Percentiles rank a stretch among this genome's conserved stretches.
Conservation (phyloP, 2,888 invertebrate species). For the Parnassius apollo region DNA sequence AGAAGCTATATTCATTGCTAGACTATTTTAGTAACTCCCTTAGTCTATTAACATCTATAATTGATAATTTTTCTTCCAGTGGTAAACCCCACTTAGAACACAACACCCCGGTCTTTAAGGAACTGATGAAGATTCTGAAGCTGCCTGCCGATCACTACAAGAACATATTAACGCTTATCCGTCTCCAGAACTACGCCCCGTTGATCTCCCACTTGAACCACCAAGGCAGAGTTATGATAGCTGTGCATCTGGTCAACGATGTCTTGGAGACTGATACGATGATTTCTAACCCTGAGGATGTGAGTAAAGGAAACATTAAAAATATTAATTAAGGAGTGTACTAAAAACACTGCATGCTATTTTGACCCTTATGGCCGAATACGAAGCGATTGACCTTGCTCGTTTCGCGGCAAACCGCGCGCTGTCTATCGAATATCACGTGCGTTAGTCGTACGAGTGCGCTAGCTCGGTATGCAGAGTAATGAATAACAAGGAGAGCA, state of each 20-base stretch:
- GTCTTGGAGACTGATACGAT: slow-evolving; percentile 94
- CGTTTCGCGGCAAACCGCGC: too few relatives aligned
- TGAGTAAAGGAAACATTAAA: slow-evolving; percentile 51
- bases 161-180: slow-evolving; percentile 92
- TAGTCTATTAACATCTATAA: too few relatives aligned
- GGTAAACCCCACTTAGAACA: slow-evolving; percentile 82
- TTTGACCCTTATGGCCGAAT: too few relatives aligned
- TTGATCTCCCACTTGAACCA: slow-evolving; percentile 93
- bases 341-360: too few relatives aligned
- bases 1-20: too few relatives aligned
- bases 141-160: slow-evolving; percentile 97
- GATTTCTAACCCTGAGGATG: slow-evolving; percentile 94
- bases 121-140: slow-evolving; percentile 94
- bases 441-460: too few relatives aligned
- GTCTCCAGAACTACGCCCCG: slow-evolving; percentile 92
- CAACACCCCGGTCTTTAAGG: slow-evolving; percentile 93
- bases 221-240: slow-evolving; percentile 90
- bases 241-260: slow-evolving; percentile 93
- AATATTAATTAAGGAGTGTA: too few relatives aligned
- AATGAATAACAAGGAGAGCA: too few relatives aligned
- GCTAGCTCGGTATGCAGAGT: too few relatives aligned
- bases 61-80: slow-evolving; percentile 61
- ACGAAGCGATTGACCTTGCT: too few relatives aligned
- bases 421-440: too few relatives aligned
- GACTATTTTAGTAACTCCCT: too few relatives aligned